A percentile compares a stretch with the other conserved stretches of the same genome.
These are phyloP conservation scores for Nesogale talazaci DNA, from an alignment of 2,113 vertebrate genomes.

Conservation along the genomic window DNA sequence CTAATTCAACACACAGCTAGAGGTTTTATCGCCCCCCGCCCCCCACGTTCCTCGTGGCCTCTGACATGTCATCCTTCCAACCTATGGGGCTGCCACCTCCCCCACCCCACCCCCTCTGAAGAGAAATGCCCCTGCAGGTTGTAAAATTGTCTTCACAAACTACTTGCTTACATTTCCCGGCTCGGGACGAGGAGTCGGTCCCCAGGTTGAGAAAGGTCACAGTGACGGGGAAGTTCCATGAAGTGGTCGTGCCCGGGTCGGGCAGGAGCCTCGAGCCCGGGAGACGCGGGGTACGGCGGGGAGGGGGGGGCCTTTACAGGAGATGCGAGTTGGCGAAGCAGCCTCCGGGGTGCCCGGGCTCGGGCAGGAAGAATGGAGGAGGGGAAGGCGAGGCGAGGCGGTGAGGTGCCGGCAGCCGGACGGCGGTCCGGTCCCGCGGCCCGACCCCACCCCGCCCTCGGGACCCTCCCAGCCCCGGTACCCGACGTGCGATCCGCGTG, in stretches of 20 bases:
- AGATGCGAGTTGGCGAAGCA: not conserved
- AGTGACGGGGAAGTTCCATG: slow-evolving; percentile 26
- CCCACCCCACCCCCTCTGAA: not conserved
- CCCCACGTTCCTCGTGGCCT: slow-evolving; percentile 62
- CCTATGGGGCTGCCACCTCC: slow-evolving; percentile 30
- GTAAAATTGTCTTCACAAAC: slow-evolving; percentile 14
- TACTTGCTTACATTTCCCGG: slow-evolving; percentile 28
- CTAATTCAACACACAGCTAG: slow-evolving; percentile 35
- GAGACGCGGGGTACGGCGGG: not conserved
- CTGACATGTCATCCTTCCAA: slow-evolving; percentile 43
- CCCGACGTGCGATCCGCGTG: slow-evolving; percentile 45
- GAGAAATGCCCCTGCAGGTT: not conserved
- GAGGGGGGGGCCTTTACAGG: not conserved
- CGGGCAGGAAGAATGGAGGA: slow-evolving; percentile 64
- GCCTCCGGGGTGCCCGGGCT: slow-evolving; percentile 1
- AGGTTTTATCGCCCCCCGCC: slow-evolving; percentile 37
- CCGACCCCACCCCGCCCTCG: slow-evolving; percentile 53
- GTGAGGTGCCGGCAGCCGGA: not conserved
- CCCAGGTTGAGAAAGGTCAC: slow-evolving; percentile 8
- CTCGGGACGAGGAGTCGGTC: not conserved
- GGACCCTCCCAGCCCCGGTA: slow-evolving; percentile 31
- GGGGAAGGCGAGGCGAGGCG: not conserved
- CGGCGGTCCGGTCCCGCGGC: slow-evolving; percentile 1
- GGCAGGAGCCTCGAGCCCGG: not conserved
- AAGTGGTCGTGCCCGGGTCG: not conserved